These are phyloP conservation scores for Lepidochrysops patricia DNA, from an alignment of 2,888 invertebrate genomes.

Conservation along the genomic window DNA sequence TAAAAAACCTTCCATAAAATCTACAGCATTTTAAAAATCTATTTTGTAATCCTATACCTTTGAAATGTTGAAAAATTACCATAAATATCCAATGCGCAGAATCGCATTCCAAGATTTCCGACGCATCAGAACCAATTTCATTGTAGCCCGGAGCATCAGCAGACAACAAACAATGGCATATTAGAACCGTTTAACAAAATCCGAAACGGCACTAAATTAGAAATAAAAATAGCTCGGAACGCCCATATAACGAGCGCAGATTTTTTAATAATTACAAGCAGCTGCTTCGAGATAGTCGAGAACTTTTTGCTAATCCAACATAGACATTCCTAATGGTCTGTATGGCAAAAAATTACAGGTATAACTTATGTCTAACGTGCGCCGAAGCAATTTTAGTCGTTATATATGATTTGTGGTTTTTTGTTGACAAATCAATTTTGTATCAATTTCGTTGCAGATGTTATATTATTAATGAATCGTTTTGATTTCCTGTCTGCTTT, in stretches of 20 bases:
- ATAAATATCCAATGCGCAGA: neutral
- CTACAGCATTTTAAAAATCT: neutral
- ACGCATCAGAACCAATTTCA: neutral
- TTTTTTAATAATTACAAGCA: slow-evolving; percentile 45
- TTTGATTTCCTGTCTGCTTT: neutral
- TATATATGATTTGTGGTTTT: slow-evolving; percentile 8
- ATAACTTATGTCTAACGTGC: slow-evolving; percentile 22
- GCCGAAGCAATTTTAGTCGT: slow-evolving; percentile 15
- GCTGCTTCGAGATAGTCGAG: slow-evolving; percentile 41
- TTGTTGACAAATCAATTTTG: neutral
- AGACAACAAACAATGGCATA: neutral
- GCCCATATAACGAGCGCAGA: slow-evolving; percentile 45
- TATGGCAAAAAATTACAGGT: slow-evolving; percentile 44
- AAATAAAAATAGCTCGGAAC: slow-evolving; percentile 33
- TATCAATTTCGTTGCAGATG: neutral
- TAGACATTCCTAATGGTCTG: slow-evolving; percentile 41
- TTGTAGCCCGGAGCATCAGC: neutral
- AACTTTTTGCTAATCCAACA: slow-evolving; percentile 36
- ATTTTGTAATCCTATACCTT: neutral
- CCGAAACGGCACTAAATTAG: slow-evolving; percentile 33
- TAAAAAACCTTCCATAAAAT: neutral
- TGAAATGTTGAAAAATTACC: neutral
- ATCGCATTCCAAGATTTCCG: neutral
- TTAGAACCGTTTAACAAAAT: slow-evolving; percentile 9
- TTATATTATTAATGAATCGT: neutral